phyloP scores from a whole-genome alignment of 2,888 invertebrate genomes.

The Antheraea assamensis region DNA sequence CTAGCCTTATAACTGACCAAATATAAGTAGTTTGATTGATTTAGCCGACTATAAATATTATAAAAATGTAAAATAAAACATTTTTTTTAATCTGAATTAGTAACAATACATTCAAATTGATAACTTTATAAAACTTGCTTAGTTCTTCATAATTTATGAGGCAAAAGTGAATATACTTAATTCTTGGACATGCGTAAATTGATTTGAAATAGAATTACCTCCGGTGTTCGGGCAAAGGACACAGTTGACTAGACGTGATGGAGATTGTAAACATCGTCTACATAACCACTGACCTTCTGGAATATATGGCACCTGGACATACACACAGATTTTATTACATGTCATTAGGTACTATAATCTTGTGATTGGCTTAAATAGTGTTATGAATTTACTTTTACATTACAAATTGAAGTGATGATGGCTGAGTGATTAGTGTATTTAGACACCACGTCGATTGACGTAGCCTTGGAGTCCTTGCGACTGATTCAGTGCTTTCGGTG shows the following conservation, averaged over 20 bases:
- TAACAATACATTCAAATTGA: too few species aligned
- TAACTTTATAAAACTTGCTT: too few species aligned
- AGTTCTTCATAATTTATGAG: too few species aligned
- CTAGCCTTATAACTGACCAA: too few species aligned
- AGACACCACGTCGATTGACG: not conserved
- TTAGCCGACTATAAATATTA: too few species aligned
- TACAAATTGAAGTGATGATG: not conserved
- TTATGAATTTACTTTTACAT: not conserved
- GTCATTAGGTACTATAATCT: not conserved
- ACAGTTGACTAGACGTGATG: conserved; percentile 97
- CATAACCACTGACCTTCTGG: conserved; percentile 99
- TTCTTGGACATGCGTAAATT: not conserved
- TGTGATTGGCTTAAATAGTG: not conserved
- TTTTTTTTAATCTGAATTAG: too few species aligned
- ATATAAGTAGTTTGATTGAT: too few species aligned
- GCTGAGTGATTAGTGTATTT: not conserved
- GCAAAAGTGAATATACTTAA: too few species aligned
- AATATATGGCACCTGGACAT: conserved; percentile 89
- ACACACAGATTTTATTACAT: not conserved
- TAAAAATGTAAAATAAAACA: too few species aligned
- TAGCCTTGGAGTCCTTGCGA: too few species aligned
- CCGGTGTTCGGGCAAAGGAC: conserved; percentile 99
- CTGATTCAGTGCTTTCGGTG: too few species aligned
- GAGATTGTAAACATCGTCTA: conserved; percentile 96
- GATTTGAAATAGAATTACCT: conserved; percentile 64